These are phyloP conservation scores for Brachyalestes nurse DNA, from an alignment of 2,797 vertebrate species.

Conservation along the genomic window DNA sequence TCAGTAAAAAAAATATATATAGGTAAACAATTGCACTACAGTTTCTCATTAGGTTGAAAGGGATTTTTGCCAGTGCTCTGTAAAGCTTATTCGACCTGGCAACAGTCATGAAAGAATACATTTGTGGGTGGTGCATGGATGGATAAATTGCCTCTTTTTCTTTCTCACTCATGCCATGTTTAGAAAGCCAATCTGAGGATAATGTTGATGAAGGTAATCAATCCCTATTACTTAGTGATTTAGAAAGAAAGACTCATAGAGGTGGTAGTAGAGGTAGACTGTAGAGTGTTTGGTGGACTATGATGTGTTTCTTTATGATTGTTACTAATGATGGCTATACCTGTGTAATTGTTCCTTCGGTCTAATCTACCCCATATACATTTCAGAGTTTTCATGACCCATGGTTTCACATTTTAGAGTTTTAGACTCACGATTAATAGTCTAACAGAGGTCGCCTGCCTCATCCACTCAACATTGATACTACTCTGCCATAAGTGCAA, in stretches of 20 bases:
- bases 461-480: not conserved
- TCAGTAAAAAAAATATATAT: not conserved
- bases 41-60: not conserved
- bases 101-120: not conserved
- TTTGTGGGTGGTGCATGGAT: not conserved
- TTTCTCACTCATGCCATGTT: constrained; percentile 30
- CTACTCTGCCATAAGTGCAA: not conserved
- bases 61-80: not conserved
- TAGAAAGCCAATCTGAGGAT: constrained; percentile 12
- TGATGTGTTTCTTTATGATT: not conserved
- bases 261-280: not conserved
- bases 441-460: not conserved
- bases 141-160: constrained; percentile 17
- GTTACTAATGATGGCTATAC: not conserved
- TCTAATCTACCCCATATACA: not conserved
- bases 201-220: constrained; percentile 23
- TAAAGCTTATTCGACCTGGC: not conserved
- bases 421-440: not conserved
- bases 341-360: not conserved
- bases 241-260: not conserved
- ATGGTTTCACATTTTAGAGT: constrained; percentile 4
- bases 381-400: constrained; percentile 3
- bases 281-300: not conserved
- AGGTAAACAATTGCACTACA: not conserved
- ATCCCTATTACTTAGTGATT: not conserved